Conservation (phyloP, 2,888 invertebrate genomes). For the Phyllotreta cruciferae region DNA sequence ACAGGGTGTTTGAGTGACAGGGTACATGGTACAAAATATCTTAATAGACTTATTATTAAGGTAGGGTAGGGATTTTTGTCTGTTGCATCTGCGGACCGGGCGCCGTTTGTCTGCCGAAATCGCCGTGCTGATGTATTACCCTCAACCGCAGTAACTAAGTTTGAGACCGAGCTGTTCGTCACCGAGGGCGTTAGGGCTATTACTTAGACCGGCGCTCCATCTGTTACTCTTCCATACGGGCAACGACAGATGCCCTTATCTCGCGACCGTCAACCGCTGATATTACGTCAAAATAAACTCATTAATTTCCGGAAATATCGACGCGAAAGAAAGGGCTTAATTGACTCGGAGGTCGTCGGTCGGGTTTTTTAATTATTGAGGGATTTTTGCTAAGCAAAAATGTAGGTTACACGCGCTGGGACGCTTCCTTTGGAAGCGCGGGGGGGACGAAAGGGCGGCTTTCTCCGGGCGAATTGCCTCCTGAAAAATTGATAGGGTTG, state of each 20-base stretch:
- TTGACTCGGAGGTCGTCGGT: background rate
- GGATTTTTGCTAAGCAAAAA: constrained; percentile 13
- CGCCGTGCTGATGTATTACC: constrained; percentile 36
- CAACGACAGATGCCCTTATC: constrained; percentile 43
- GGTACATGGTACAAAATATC: no score
- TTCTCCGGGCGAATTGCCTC: constrained; percentile 42
- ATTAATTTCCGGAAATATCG: no score
- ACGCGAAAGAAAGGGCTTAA: background rate
- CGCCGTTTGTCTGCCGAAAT: constrained; percentile 33
- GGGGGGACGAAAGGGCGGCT: no score
- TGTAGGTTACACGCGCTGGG: constrained; percentile 15
- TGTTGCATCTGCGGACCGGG: constrained; percentile 25
- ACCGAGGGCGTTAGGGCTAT: constrained; percentile 40
- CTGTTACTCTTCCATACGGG: constrained; percentile 48
- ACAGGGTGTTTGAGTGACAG: no score
- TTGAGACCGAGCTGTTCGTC: constrained; percentile 49
- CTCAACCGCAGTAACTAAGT: constrained; percentile 47
- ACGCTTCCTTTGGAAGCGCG: constrained; percentile 18
- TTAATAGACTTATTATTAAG: no score
- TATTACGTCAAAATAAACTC: constrained; percentile 10
- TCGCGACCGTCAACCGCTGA: constrained; percentile 22
- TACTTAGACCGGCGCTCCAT: constrained; percentile 47
- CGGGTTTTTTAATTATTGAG: constrained; percentile 6
- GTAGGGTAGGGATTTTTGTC: constrained; percentile 40
- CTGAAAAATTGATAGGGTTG: constrained; percentile 52